phyloP scores from a whole-genome alignment of 2,113 vertebrate species.

The Nettapus auritus region DNA sequence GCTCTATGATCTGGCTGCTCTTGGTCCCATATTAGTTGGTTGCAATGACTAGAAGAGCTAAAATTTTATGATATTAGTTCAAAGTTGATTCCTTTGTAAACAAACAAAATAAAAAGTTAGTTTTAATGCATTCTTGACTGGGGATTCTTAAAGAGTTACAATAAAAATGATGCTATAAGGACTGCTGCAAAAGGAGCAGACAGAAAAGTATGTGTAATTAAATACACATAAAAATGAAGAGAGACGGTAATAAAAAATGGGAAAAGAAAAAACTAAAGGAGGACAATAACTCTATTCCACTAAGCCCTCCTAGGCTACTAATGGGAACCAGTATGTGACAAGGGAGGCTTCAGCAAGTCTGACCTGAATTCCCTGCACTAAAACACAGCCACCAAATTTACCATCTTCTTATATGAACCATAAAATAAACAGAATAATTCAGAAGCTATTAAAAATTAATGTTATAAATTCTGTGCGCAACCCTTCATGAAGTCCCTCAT shows the following conservation, averaged over 20 bases:
- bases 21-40: neutral
- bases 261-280: neutral
- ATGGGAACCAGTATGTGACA: neutral
- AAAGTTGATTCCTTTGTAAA: neutral
- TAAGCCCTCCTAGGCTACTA: neutral
- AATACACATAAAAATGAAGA: neutral
- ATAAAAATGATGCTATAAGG: neutral
- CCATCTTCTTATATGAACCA: slow-evolving; percentile 14
- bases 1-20: neutral
- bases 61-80: neutral
- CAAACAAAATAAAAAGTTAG: neutral
- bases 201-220: neutral
- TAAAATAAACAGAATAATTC: slow-evolving; percentile 71
- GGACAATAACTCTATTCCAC: neutral
- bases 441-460: slow-evolving; percentile 62
- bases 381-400: slow-evolving; percentile 18
- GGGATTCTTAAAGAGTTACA: neutral
- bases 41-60: neutral
- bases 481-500: slow-evolving; percentile 9
- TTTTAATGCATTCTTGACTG: neutral
- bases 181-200: neutral
- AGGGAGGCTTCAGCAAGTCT: neutral
- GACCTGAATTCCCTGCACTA: slow-evolving; percentile 33
- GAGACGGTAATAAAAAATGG: neutral
- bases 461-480: slow-evolving; percentile 38